phyloP scores from a whole-genome alignment of 1,140 invertebrate species.

The Andrena cerasifolii region DNA sequence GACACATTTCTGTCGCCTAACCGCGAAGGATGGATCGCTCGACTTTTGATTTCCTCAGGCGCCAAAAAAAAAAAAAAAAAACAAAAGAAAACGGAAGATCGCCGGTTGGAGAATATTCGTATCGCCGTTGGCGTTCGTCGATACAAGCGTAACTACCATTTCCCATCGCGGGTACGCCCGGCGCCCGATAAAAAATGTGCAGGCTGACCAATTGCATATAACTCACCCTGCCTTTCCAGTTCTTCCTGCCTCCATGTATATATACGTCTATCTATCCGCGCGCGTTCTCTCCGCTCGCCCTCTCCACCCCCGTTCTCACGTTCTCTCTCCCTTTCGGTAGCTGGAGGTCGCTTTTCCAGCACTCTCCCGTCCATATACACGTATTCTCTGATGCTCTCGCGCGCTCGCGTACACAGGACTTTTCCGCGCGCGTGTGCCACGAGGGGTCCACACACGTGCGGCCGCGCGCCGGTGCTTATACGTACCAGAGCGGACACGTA shows the following conservation, averaged over 20 bases:
- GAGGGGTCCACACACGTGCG: conserved; percentile 39
- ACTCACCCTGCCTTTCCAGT: conserved; percentile 74
- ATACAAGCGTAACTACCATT: conserved; percentile 69
- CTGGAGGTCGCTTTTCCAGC: too few species aligned
- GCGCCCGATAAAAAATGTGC: conserved; percentile 75
- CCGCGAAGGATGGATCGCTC: background rate
- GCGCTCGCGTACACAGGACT: conserved; percentile 44
- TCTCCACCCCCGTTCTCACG: background rate
- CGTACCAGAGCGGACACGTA: conserved; percentile 23
- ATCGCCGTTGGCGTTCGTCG: conserved; percentile 56
- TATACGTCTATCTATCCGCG: conserved; percentile 62
- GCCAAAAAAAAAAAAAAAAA: too few species aligned
- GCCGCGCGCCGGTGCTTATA: conserved; percentile 37
- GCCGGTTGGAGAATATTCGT: conserved; percentile 37
- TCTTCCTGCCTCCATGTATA: conserved; percentile 68
- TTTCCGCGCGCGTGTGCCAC: conserved; percentile 35
- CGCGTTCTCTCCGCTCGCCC: conserved; percentile 22
- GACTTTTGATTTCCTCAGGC: background rate
- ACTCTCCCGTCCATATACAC: conserved; percentile 42
- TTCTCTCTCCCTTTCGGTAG: conserved; percentile 6
- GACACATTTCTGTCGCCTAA: too few species aligned
- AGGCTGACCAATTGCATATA: conserved; percentile 79
- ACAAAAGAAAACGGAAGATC: conserved; percentile 4
- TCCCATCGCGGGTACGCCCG: conserved; percentile 63
- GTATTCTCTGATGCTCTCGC: conserved; percentile 48